A percentile compares a stretch with the other conserved stretches of the same genome.
phyloP scores from a whole-genome alignment of 1,140 invertebrate genomes.

The Phocides pigmalion region DNA sequence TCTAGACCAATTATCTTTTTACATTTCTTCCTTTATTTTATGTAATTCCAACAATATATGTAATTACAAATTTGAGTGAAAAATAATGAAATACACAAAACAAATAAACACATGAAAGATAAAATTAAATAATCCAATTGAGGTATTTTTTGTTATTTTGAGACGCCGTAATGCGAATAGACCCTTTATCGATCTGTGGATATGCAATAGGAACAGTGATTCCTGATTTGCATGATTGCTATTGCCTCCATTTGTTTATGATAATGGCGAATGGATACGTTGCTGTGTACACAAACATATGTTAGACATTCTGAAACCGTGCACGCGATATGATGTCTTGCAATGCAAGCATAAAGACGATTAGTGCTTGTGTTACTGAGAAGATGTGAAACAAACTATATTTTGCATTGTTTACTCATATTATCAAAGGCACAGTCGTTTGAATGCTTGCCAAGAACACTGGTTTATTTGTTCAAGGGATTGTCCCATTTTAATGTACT shows the following conservation, averaged over 20 bases:
- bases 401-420: constrained; percentile 16
- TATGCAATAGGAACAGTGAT: constrained; percentile 51
- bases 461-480: constrained; percentile 20
- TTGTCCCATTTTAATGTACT: too few species aligned
- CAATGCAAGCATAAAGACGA: background rate
- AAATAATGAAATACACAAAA: background rate
- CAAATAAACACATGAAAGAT: background rate
- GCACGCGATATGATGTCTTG: background rate
- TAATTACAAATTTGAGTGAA: background rate
- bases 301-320: background rate
- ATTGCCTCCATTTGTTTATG: constrained; percentile 53
- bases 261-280: constrained; percentile 40
- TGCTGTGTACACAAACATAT: constrained; percentile 15
- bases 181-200: constrained; percentile 44
- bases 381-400: background rate
- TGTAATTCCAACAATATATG: too few species aligned
- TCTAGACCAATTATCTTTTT: too few species aligned
- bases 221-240: constrained; percentile 62
- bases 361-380: background rate
- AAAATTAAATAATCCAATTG: background rate
- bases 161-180: constrained; percentile 10
- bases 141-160: background rate
- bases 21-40: too few species aligned
- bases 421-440: constrained; percentile 28
- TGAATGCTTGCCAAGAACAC: constrained; percentile 34